Evolutionary conservation across 2,888 invertebrate species (phyloP).

Genomic region (Agriopis aurantiaria): DNA sequence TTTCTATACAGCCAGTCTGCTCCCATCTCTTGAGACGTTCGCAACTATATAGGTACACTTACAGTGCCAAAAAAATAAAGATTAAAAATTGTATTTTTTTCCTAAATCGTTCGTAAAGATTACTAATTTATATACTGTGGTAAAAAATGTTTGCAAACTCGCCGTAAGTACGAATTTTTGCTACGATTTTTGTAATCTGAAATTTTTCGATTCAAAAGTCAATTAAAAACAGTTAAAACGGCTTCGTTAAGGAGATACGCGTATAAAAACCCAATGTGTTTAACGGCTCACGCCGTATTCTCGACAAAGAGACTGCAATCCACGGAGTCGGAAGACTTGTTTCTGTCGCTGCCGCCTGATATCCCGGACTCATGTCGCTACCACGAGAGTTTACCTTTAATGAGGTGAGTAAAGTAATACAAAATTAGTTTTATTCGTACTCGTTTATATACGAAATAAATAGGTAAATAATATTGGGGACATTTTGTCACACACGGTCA

Average conservation of each 20-base stretch:
- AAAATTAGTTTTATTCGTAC: too few species aligned
- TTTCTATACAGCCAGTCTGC: constrained; percentile 9
- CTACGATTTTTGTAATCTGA: constrained; percentile 6
- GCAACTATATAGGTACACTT: constrained; percentile 15
- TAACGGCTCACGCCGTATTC: constrained; percentile 71
- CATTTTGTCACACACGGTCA: too few species aligned
- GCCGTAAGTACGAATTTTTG: constrained; percentile 28
- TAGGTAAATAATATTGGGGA: too few species aligned
- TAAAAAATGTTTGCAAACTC: constrained; percentile 23
- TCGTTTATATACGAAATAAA: too few species aligned
- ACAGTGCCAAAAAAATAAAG: constrained; percentile 31
- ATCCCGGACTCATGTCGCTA: constrained; percentile 83
- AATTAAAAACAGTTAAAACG: constrained; percentile 68
- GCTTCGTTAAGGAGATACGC: constrained; percentile 59
- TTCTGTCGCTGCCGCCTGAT: constrained; percentile 73
- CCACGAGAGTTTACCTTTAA: constrained; percentile 88
- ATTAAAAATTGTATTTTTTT: background rate
- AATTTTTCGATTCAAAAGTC: constrained; percentile 43
- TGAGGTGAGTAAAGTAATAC: constrained; percentile 71
- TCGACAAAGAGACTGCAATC: constrained; percentile 63
- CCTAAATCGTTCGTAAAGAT: background rate
- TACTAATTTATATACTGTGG: background rate
- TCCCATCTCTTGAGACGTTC: background rate
- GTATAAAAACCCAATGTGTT: constrained; percentile 74
- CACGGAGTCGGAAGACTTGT: constrained; percentile 79